Evolutionary conservation across 2,113 vertebrate species (phyloP), one percentile per base, ranked within the genome.

Genomic region (Cyanistes caeruleus): DNA sequence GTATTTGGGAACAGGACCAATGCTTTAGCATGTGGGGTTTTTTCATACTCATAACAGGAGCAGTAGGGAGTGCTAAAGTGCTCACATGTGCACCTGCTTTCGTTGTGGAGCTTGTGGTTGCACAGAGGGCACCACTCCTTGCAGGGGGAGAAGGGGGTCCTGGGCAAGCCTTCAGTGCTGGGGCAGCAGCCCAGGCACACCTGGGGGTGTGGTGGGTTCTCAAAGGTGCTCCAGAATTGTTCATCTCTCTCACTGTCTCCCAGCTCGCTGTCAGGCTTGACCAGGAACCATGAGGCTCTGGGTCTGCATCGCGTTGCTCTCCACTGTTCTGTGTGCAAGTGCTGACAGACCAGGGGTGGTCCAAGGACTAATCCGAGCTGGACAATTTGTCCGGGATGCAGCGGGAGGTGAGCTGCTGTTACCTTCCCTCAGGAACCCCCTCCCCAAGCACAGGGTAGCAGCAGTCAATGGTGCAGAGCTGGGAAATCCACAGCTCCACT

Each of bases 331-430:
- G 1, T 93, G 84, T 48, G 80, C 37, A 28, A 89, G 20, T 10
- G 76, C 89, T 13, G 52, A 69, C 9, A 5, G 14, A 17, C 8
- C 52, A 24, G 3, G 2, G 3, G 0, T 64, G 30, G 0, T 2
- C 2, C 0, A 1, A 7, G 7, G 10, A 16, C 0, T 69, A 3
- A 0, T 0, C 4, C 0, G 1, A 10, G 39, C 7, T 4, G 87
- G 24, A 41, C 1, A 6, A 2, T 95, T 96, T 63, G 35, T 2
- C 39, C 1, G 10, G 95, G 96, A 93, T 49, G 96, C 95, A 3
- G 5, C 0, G 0, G 13, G 93, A 95, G 93, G 95, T 97, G 80
- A 97, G 79, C 18, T 85, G 78, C 28, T 72, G 6, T 46, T 39
- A 12, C 6, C 20, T 41, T 84, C 23, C 41, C 58, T 75, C 31